Conservation (phyloP, 2,888 invertebrate genomes). For the Timema podura region DNA sequence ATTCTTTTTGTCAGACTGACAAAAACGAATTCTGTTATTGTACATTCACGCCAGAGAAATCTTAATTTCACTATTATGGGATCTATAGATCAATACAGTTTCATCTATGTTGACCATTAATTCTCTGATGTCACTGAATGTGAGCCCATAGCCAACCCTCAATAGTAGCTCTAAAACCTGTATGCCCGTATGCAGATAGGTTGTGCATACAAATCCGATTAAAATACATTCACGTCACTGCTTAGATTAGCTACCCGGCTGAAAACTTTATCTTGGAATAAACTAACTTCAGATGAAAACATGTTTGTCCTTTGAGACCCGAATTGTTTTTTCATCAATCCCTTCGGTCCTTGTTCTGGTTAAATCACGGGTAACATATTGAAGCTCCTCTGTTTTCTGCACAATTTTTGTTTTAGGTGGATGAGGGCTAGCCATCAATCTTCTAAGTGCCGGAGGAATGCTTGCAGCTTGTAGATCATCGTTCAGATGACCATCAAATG, state of each 20-base stretch:
- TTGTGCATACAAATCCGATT: neutral
- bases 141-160: no score
- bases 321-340: neutral
- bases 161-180: conserved; percentile 5
- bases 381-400: neutral
- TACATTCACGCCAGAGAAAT: neutral
- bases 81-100: no score
- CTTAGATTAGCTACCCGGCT: neutral
- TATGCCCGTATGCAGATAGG: neutral
- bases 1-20: conserved; percentile 5
- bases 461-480: no score
- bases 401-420: neutral
- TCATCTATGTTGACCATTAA: no score
- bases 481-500: no score
- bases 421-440: neutral
- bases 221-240: neutral
- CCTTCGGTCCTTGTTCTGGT: neutral
- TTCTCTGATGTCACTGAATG: no score
- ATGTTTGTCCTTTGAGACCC: neutral
- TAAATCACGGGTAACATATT: neutral
- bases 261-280: neutral
- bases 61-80: no score
- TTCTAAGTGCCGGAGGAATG: neutral
- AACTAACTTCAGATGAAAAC: conserved; percentile 7
- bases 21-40: neutral